A percentile compares a stretch with the other conserved stretches of the same genome.
These are phyloP conservation scores for Terebella lapidaria DNA, from an alignment of 2,888 invertebrate genomes.

Conservation along the genomic window DNA sequence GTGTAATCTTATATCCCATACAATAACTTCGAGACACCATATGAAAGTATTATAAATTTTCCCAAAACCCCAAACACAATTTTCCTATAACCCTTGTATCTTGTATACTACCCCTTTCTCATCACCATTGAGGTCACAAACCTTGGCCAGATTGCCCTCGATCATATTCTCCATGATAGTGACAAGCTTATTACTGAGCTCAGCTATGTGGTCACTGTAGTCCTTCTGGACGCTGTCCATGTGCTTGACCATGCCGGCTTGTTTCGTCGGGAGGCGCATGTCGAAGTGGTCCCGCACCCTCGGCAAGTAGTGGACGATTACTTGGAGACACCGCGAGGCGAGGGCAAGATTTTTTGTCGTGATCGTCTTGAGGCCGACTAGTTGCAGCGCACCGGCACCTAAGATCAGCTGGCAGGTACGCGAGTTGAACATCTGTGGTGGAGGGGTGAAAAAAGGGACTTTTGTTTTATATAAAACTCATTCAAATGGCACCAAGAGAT, in stretches of 20 bases:
- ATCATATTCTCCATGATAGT: slow-evolving; percentile 83
- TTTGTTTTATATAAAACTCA: too few relatives aligned
- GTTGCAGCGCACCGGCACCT: slow-evolving; percentile 92
- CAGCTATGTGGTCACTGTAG: slow-evolving; percentile 78
- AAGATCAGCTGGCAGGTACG: slow-evolving; percentile 81
- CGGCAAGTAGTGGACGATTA: slow-evolving; percentile 60
- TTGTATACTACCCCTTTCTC: too few relatives aligned
- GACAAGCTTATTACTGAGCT: slow-evolving; percentile 86
- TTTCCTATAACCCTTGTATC: too few relatives aligned
- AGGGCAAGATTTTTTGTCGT: slow-evolving; percentile 80
- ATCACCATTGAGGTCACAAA: too few relatives aligned
- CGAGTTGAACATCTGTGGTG: slow-evolving; percentile 57
- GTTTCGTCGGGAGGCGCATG: slow-evolving; percentile 43
- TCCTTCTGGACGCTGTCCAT: slow-evolving; percentile 52
- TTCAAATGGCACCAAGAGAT: too few relatives aligned
- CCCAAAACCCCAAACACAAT: too few relatives aligned
- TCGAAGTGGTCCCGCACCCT: slow-evolving; percentile 51
- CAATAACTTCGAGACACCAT: too few relatives aligned
- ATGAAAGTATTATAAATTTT: too few relatives aligned
- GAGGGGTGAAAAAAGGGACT: not conserved
- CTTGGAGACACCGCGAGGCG: slow-evolving; percentile 56
- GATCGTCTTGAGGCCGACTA: slow-evolving; percentile 68
- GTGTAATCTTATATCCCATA: too few relatives aligned
- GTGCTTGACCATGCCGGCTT: slow-evolving; percentile 50
- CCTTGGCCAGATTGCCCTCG: slow-evolving; percentile 67